Evolutionary conservation across 2,113 vertebrate species (phyloP), one percentile per base, ranked within the genome.

Genomic region (Syngnathus floridae): DNA sequence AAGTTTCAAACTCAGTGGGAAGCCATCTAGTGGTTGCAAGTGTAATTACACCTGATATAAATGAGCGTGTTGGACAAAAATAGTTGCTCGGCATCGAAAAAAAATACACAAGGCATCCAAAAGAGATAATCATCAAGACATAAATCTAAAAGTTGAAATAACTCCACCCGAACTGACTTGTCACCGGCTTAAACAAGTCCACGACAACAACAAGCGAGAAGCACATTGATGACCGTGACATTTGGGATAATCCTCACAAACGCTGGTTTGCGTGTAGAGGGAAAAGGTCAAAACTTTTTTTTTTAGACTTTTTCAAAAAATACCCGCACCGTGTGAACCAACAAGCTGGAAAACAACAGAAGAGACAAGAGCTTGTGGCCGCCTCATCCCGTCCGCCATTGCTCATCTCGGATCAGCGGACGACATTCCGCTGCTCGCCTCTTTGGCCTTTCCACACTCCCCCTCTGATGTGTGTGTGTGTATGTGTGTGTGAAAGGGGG

Each of bases 401-500:
- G 48, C 26, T 69, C 11, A 75, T 55, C 62, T 31, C 16, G 46
- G 70, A 26, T n/a, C 38, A 54, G 66, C 37, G n/a, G 0, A 56
- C 49, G 75, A 65, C 49, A 35, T 71, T 38, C 67, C 66, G 75
- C 78, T 66, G 70, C 76, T 67, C 67, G 62, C 69, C 70, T 70
- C 65, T 63, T 84, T 69, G 76, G 73, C 72, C 77, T 80, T 79
- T 83, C 81, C 81, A 80, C 68, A 76, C 83, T 78, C 71, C 75
- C 59, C 69, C 77, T 61, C 68, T 65, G 66, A 71, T 64, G 76
- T 59, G 67, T 31, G 26, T 31, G 26, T 31, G 26, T 31, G 26
- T 31, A 31, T 31, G 26, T 31, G 26, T 63, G 46, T 59, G 75
- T 89, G 85, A 89, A 89, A 87, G 75, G 86, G 70, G 62, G 71